phyloP scores from a whole-genome alignment of 2,797 vertebrate genomes.

The Argya squamiceps region DNA sequence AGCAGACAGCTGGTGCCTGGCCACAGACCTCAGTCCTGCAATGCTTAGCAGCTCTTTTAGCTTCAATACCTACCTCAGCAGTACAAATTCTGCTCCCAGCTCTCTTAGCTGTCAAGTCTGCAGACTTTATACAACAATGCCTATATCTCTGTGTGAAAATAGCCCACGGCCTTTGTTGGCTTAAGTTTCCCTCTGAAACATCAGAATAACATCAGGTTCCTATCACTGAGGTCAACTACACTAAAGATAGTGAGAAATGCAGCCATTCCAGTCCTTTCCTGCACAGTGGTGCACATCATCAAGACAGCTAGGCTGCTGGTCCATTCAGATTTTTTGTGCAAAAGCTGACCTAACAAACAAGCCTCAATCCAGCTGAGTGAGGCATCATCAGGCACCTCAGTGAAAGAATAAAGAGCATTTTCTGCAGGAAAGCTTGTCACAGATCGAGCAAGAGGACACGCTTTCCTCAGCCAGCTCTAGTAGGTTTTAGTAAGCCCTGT shows the following conservation, averaged over 20 bases:
- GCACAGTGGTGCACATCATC: neutral
- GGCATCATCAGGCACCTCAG: neutral
- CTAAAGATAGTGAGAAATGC: neutral
- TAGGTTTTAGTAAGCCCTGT: neutral
- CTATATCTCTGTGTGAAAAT: neutral
- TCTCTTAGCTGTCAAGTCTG: neutral
- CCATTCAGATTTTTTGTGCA: neutral
- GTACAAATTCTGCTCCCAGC: neutral
- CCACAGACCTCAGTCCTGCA: neutral
- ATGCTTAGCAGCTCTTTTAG: neutral
- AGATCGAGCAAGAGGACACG: neutral
- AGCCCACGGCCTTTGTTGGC: neutral
- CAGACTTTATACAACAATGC: neutral
- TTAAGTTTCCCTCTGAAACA: neutral
- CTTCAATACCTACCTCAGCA: neutral
- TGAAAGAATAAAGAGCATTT: neutral
- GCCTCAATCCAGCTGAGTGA: neutral
- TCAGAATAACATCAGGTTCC: neutral
- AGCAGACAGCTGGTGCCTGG: neutral
- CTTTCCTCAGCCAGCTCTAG: neutral
- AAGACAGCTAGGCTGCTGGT: neutral
- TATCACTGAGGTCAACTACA: neutral
- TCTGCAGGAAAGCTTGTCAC: neutral
- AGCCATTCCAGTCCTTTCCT: neutral
- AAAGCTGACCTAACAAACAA: neutral